phyloP scores from a whole-genome alignment of 2,113 vertebrate genomes.

The Eubucco bourcierii region DNA sequence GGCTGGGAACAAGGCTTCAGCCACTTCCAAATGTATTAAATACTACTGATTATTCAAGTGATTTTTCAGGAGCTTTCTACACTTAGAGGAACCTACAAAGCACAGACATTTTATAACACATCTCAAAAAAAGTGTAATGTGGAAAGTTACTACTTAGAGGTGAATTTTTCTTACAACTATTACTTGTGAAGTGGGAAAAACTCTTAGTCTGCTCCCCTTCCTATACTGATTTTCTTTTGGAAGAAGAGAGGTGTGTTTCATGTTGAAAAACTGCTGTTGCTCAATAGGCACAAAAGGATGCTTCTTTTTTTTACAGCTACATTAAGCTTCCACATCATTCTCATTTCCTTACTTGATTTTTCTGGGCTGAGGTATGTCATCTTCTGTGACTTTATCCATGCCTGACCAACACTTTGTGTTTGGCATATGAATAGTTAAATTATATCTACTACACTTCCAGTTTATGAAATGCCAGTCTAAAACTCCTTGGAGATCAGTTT shows the following conservation, averaged over 20 bases:
- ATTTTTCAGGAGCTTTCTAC: background rate
- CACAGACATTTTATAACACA: background rate
- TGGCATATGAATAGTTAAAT: background rate
- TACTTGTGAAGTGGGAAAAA: background rate
- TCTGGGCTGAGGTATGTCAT: background rate
- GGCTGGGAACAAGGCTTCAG: background rate
- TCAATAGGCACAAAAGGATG: background rate
- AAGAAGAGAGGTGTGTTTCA: background rate
- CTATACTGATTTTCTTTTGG: background rate
- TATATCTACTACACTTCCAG: background rate
- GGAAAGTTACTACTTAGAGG: background rate
- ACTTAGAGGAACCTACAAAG: background rate
- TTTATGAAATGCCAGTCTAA: background rate
- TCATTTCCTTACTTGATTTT: background rate
- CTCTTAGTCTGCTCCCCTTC: background rate
- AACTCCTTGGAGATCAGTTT: slow-evolving; percentile 21
- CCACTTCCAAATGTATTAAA: background rate
- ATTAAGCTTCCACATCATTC: background rate
- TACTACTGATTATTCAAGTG: background rate
- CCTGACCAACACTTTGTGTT: background rate
- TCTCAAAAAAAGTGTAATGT: background rate
- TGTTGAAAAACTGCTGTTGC: background rate
- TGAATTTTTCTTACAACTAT: background rate
- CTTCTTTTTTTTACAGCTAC: background rate
- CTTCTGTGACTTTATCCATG: background rate